Percentiles rank a stretch among this genome's conserved stretches.
phyloP scores from a whole-genome alignment of 2,113 vertebrate genomes.

The Fulica atra region DNA sequence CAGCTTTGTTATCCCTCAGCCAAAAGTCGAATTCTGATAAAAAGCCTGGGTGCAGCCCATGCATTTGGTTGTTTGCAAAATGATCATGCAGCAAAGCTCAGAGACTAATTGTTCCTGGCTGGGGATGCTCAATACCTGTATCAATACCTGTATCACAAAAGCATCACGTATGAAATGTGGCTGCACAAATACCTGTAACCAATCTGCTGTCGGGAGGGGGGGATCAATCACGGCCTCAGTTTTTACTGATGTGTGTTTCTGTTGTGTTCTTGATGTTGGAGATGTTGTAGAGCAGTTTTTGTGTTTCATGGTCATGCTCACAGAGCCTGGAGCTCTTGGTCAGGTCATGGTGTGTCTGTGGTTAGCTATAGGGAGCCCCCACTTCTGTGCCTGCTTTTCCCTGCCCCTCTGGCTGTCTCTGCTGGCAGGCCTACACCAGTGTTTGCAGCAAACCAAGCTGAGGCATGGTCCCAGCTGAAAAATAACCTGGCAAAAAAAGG shows the following conservation, averaged over 20 bases:
- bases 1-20: not conserved
- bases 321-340: not conserved
- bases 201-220: not conserved
- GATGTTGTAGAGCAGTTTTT: not conserved
- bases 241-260: not conserved
- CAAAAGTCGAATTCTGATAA: not conserved
- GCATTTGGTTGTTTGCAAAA: not conserved
- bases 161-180: not conserved
- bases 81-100: not conserved
- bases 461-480: not conserved
- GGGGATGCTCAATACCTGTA: not conserved
- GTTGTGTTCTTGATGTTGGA: not conserved
- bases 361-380: not conserved
- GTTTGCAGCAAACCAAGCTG: not conserved
- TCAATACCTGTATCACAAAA: not conserved
- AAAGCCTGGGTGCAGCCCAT: not conserved
- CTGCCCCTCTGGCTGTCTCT: not conserved
- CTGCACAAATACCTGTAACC: not conserved
- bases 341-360: not conserved
- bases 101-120: not conserved
- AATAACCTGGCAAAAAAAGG: not conserved
- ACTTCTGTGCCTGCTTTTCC: not conserved
- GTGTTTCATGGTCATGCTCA: accelerated
- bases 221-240: not conserved
- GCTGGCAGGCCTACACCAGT: not conserved